phyloP scores from a whole-genome alignment of 2,797 vertebrate genomes.

The Pteronotus mesoamericanus region DNA sequence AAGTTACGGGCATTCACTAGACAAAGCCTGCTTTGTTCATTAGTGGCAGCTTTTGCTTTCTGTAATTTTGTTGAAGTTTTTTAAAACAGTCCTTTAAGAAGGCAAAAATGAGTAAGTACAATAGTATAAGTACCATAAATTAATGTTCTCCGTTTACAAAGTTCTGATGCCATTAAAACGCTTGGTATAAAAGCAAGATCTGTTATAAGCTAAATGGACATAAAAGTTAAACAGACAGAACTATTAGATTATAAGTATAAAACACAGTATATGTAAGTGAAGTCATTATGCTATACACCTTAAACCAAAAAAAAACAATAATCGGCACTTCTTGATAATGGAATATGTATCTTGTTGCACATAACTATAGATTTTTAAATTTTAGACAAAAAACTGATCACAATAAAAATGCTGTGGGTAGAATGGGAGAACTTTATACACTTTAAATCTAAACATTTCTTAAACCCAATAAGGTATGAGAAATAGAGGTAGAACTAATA shows the following conservation, averaged over 20 bases:
- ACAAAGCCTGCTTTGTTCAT: conserved; percentile 53
- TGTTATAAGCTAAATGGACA: neutral
- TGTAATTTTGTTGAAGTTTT: conserved; percentile 51
- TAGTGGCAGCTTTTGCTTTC: conserved; percentile 43
- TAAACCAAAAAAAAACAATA: neutral
- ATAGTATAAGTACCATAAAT: neutral
- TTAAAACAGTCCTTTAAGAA: conserved; percentile 36
- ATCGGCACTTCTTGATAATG: neutral
- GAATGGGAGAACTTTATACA: neutral
- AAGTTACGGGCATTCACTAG: neutral
- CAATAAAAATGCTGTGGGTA: neutral
- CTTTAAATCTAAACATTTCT: neutral
- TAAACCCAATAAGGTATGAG: neutral
- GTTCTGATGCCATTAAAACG: neutral
- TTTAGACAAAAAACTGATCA: neutral
- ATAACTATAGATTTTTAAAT: neutral
- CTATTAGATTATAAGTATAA: conserved; percentile 11
- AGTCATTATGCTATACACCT: neutral
- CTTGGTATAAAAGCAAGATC: neutral
- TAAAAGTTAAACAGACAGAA: neutral
- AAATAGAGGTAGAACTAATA: neutral
- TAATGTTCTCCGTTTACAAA: conserved; percentile 27
- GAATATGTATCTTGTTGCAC: neutral
- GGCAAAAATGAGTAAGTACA: conserved; percentile 16
- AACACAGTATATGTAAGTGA: neutral